These are phyloP conservation scores for Branchipolynoe longqiensis DNA, from an alignment of 2,888 invertebrate genomes.

Conservation along the genomic window DNA sequence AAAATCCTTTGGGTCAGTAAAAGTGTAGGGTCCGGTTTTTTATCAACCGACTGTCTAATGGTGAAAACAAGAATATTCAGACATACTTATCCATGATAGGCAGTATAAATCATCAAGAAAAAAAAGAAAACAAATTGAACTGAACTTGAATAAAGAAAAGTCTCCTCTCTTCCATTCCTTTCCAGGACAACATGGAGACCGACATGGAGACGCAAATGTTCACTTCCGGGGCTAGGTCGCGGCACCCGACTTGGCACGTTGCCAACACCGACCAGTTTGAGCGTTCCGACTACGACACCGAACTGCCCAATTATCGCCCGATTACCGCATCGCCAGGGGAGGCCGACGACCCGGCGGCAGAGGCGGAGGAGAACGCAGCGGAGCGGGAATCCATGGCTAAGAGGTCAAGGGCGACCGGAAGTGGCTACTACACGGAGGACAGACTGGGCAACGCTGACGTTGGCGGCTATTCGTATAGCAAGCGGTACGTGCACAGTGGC, in stretches of 20 bases:
- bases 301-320: background rate
- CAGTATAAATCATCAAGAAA: no score
- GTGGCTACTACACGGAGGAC: no score
- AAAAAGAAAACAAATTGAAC: no score
- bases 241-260: background rate
- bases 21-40: no score
- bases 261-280: background rate
- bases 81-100: no score
- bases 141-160: no score
- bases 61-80: no score
- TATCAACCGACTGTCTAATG: no score
- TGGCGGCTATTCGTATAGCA: background rate
- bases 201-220: conserved; percentile 8
- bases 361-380: background rate
- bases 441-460: background rate
- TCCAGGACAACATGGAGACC: conserved; percentile 3
- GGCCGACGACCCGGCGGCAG: background rate
- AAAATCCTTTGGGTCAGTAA: no score
- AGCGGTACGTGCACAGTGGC: background rate
- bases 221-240: background rate
- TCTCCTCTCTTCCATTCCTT: background rate
- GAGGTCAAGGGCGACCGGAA: background rate
- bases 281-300: background rate
- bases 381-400: background rate
- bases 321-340: background rate